Base-by-base conservation (phyloP, 2,113 vertebrate genomes). In the Aphyosemion australe region DNA sequence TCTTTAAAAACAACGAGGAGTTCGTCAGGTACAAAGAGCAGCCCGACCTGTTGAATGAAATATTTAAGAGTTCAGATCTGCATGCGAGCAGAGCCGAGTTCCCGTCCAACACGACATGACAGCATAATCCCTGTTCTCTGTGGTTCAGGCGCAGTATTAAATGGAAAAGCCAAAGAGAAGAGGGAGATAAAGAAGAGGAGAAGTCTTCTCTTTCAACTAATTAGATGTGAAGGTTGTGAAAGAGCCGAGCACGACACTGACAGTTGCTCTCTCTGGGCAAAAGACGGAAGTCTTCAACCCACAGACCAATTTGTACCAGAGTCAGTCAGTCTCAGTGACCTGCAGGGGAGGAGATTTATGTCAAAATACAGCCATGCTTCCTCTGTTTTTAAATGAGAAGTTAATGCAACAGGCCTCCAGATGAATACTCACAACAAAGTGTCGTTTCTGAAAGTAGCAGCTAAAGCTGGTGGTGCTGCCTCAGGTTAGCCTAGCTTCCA, bases 61-160 rank as follows among this genome's bases (percentile, higher is more conserved):
- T 90, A 90, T 89, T 90, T 80, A 90, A 86, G 74, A 74, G 69
- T 76, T 87, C 65, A 78, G 65, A 79, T 85, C 77, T 85, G 72
- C 66, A 82, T 80, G 74, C 50, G 19, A 75, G 78, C 54, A 50
- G 74, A 77, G 58, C 64, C 42, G 59, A 65, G 72, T 49, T 57
- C 65, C 51, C 49, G 53, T 69, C 56, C 64, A 80, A 45, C 73
- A 76, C 56, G 73, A 76, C 67, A 80, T n/a, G 43, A 69, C 57
- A 71, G 57, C 47, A 43, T 84, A 87, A 75, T 84, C 70, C 72
- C 74, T 13, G 43, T 61, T 60, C 78, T 63, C 55, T 34, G 59
- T 46, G 46, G 65, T 72, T 69, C 58, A 61, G 62, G 53, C 48
- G 20, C 49, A 39, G 60, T 47, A 67, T 76, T 77, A 75, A 81